Evolutionary conservation across 2,113 vertebrate species (phyloP).

Genomic region (Orthonyx spaldingii): DNA sequence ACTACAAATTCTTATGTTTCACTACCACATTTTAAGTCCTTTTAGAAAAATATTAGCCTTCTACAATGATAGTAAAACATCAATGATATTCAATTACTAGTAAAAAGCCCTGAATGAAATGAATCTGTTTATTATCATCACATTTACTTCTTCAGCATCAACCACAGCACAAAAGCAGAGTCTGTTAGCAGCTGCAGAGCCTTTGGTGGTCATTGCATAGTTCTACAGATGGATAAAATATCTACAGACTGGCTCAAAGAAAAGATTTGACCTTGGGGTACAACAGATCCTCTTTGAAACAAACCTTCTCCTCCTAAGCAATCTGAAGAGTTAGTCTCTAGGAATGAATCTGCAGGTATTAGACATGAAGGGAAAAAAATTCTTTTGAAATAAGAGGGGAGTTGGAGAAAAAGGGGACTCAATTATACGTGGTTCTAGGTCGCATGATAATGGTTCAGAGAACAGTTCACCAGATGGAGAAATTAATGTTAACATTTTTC

Average conservation of each 20-base stretch:
- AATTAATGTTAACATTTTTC: not conserved
- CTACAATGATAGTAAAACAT: not conserved
- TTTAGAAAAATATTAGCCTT: not conserved
- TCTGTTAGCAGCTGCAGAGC: not conserved
- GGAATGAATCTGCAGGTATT: not conserved
- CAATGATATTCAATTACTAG: not conserved
- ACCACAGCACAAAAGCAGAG: not conserved
- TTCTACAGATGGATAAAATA: not conserved
- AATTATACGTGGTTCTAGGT: not conserved
- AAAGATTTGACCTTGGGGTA: slow-evolving; percentile 31
- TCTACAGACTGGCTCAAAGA: not conserved
- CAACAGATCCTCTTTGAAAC: slow-evolving; percentile 14
- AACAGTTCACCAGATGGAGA: not conserved
- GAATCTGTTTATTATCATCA: not conserved
- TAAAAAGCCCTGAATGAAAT: not conserved
- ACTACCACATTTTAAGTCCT: not conserved
- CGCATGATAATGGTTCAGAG: not conserved
- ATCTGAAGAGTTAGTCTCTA: not conserved
- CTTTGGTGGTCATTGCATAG: not conserved
- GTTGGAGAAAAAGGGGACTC: not conserved
- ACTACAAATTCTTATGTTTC: not conserved
- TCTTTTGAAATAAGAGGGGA: not conserved
- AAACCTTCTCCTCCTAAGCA: slow-evolving; percentile 29
- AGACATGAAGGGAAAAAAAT: not conserved
- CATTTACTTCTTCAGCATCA: not conserved